Conservation (phyloP, 2,888 invertebrate species). For the Hirudinaria manillensis region DNA sequence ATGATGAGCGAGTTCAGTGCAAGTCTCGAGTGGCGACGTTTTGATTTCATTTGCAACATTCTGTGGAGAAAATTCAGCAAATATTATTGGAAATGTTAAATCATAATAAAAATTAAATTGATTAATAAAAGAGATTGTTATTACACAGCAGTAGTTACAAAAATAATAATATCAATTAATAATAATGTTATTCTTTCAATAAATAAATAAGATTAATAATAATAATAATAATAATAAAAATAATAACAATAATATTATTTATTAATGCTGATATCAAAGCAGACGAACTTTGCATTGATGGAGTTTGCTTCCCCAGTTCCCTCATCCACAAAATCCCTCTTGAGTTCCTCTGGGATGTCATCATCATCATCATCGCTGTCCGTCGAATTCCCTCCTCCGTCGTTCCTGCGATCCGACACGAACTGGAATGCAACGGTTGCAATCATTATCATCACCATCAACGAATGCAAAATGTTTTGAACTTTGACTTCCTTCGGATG, state of each 20-base stretch:
- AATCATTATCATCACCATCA: too few species aligned
- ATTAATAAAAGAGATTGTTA: neutral
- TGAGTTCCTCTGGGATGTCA: constrained; percentile 63
- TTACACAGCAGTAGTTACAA: neutral
- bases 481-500: too few species aligned
- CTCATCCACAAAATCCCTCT: constrained; percentile 69
- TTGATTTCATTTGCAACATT: neutral
- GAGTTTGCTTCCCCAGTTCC: constrained; percentile 50
- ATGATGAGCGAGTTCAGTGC: constrained; percentile 56
- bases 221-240: constrained; percentile 9
- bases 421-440: neutral
- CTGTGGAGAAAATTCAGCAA: neutral
- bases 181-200: neutral
- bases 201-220: constrained; percentile 6
- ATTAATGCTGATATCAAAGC: neutral
- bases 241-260: neutral
- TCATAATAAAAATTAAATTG: neutral
- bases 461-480: too few species aligned
- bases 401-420: neutral
- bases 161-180: neutral
- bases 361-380: constrained; percentile 54
- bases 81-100: neutral
- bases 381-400: constrained; percentile 30
- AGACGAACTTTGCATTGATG: neutral
- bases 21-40: neutral